Evolutionary conservation across 2,797 vertebrate species (phyloP).

Genomic region (Jordanella pulchra): DNA sequence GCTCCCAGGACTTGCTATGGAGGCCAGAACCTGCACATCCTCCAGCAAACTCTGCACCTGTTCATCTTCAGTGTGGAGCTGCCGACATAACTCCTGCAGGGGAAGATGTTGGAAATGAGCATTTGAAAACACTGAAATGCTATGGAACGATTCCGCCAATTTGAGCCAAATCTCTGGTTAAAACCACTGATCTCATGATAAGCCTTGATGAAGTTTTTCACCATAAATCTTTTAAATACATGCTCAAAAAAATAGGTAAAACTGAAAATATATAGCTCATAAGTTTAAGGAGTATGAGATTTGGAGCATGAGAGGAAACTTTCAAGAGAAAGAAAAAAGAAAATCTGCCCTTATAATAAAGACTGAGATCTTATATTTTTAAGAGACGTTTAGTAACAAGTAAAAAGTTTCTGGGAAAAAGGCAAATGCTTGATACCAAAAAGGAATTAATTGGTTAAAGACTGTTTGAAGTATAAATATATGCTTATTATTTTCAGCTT

Average conservation of each 20-base stretch:
- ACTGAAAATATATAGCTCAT: too few relatives aligned
- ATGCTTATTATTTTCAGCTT: too few relatives aligned
- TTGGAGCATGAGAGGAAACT: too few relatives aligned
- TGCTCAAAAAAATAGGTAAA: too few relatives aligned
- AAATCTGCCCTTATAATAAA: not conserved
- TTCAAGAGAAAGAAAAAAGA: not conserved
- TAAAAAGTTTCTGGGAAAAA: not conserved
- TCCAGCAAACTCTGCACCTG: slow-evolving; percentile 79
- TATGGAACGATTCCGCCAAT: not conserved
- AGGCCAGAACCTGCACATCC: slow-evolving; percentile 76
- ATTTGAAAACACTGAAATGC: not conserved
- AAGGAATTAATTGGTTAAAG: not conserved
- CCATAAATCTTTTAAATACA: too few relatives aligned
- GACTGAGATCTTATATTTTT: too few relatives aligned
- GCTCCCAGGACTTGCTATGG: slow-evolving; percentile 63
- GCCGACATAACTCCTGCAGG: slow-evolving; percentile 78
- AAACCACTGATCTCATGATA: not conserved
- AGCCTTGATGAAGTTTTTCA: too few relatives aligned
- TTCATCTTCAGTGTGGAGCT: slow-evolving; percentile 82
- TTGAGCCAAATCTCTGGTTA: not conserved
- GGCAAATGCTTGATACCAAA: not conserved
- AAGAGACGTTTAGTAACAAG: not conserved
- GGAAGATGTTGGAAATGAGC: not conserved
- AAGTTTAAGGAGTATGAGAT: too few relatives aligned
- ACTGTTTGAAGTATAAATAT: not conserved